phyloP scores from a whole-genome alignment of 2,113 vertebrate species.

The Felis chaus region DNA sequence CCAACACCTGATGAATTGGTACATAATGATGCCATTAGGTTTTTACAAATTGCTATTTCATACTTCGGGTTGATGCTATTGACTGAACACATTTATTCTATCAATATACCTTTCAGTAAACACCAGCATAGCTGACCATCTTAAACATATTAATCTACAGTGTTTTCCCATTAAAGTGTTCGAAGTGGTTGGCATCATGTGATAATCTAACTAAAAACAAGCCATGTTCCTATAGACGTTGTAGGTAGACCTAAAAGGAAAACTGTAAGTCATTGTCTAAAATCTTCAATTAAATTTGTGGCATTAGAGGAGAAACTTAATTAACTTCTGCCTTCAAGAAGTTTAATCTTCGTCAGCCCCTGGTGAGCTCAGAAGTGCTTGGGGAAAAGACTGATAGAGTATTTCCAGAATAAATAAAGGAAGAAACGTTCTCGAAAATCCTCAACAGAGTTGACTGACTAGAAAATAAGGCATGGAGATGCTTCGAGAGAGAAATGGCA shows the following conservation, averaged over 20 bases:
- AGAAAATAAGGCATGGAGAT: background rate
- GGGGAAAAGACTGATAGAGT: background rate
- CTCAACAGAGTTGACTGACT: background rate
- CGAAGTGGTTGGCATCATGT: background rate
- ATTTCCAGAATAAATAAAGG: slow-evolving; percentile 48
- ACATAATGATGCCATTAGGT: background rate
- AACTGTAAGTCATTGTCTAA: slow-evolving; percentile 41
- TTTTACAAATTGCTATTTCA: background rate
- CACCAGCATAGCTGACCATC: background rate
- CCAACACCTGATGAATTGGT: background rate
- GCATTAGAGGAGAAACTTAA: slow-evolving; percentile 37
- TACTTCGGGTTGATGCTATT: background rate
- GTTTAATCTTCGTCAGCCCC: slow-evolving; percentile 56
- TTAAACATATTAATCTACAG: background rate
- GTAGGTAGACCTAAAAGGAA: slow-evolving; percentile 27
- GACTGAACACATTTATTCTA: background rate
- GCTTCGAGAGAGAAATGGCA: background rate
- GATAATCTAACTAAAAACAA: slow-evolving; percentile 54
- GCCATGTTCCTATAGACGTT: background rate
- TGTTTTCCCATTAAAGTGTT: slow-evolving; percentile 12
- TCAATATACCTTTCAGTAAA: background rate
- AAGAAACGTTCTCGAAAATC: slow-evolving; percentile 23
- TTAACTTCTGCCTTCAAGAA: slow-evolving; percentile 63
- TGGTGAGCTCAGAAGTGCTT: slow-evolving; percentile 45
- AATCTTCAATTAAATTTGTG: slow-evolving; percentile 54